Percentiles rank a stretch among this genome's conserved stretches.
phyloP scores from a whole-genome alignment of 2,797 vertebrate species.

The Rhinophrynus dorsalis region DNA sequence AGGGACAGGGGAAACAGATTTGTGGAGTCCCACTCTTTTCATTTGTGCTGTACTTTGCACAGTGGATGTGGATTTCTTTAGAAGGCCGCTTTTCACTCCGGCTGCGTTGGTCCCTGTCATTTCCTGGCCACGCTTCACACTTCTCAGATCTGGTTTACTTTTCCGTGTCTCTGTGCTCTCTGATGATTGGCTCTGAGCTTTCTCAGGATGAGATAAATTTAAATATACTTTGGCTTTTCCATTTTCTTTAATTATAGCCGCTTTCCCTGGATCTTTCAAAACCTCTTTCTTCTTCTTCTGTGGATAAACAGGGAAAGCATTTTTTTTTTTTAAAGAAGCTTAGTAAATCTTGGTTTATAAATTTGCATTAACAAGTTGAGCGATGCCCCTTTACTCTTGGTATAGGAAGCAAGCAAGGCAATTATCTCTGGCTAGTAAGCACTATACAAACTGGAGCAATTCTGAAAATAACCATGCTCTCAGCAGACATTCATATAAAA shows the following conservation, averaged over 20 bases:
- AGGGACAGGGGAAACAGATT: conserved; percentile 49
- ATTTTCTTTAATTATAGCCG: conserved; percentile 67
- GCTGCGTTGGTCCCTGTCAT: conserved; percentile 63
- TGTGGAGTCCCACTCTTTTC: conserved; percentile 41
- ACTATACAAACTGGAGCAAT: no score
- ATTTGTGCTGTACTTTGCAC: background rate
- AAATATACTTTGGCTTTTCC: conserved; percentile 65
- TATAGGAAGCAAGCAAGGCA: background rate
- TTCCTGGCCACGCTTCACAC: conserved; percentile 75
- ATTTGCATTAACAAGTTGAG: no score
- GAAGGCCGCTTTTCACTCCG: background rate
- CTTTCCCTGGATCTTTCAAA: conserved; percentile 65
- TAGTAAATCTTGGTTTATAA: no score
- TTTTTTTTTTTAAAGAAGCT: background rate
- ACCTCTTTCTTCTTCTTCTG: conserved; percentile 74
- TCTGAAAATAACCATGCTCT: no score
- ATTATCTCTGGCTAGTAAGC: background rate
- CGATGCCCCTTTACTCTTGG: no score
- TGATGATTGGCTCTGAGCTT: conserved; percentile 53
- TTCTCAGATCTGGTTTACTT: conserved; percentile 75
- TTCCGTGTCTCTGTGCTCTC: conserved; percentile 63
- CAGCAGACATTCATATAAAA: no score
- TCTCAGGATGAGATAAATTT: conserved; percentile 57
- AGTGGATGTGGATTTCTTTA: background rate
- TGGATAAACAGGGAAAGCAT: background rate